phyloP scores from a whole-genome alignment of 2,113 vertebrate species.

The Anthoscopus minutus region DNA sequence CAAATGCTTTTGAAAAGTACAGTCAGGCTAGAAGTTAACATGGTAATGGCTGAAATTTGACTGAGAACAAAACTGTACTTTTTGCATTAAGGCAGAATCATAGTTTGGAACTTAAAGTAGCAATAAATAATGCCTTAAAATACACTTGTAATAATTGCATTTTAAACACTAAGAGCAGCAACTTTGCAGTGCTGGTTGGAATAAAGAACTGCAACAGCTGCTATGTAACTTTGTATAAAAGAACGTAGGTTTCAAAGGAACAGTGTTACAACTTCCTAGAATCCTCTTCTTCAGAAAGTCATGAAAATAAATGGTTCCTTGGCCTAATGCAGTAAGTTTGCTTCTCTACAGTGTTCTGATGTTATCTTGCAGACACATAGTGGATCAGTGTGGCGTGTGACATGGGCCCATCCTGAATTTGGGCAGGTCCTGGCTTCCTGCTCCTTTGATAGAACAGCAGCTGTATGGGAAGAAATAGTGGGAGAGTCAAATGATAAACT shows the following conservation, averaged over 20 bases:
- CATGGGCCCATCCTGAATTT: constrained; percentile 97
- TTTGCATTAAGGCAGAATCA: background rate
- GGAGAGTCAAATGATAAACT: constrained; percentile 98
- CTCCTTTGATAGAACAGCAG: constrained; percentile 94
- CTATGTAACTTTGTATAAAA: background rate
- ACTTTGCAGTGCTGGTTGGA: background rate
- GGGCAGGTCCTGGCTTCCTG: constrained; percentile 95
- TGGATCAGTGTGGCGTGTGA: constrained; percentile 96
- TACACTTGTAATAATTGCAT: background rate
- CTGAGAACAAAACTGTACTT: background rate
- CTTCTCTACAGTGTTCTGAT: background rate
- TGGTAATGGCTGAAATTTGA: background rate
- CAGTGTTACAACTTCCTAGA: background rate
- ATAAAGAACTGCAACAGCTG: background rate
- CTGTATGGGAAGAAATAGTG: constrained; percentile 98
- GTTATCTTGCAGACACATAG: constrained; percentile 84
- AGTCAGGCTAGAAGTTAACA: background rate
- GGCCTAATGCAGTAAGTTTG: rapidly evolving
- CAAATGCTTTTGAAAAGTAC: background rate
- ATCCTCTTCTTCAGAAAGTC: background rate
- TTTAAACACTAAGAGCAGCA: background rate
- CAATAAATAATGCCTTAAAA: background rate
- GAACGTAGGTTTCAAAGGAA: background rate
- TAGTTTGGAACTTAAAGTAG: background rate
- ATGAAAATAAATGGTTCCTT: rapidly evolving